Conservation (phyloP, 2,888 invertebrate species). For the Operophtera brumata region DNA sequence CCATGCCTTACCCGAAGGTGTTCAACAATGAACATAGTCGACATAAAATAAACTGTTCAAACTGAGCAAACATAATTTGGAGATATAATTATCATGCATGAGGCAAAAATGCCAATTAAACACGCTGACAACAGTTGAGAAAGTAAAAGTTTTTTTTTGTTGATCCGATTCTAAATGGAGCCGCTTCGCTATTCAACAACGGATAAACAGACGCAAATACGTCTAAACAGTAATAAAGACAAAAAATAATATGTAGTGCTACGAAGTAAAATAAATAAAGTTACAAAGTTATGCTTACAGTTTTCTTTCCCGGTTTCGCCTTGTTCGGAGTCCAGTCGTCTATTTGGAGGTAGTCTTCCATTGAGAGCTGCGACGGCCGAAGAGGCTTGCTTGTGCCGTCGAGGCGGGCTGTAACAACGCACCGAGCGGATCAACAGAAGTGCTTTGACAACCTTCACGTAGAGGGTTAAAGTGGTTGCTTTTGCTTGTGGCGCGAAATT, state of each 20-base stretch:
- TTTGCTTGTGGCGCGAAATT: too few species aligned
- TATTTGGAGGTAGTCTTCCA: constrained; percentile 95
- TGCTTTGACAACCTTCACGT: not conserved
- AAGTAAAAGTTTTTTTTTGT: not conserved
- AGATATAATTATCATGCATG: not conserved
- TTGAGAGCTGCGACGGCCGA: constrained; percentile 85
- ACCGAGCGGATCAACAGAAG: constrained; percentile 23
- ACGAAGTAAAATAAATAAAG: constrained; percentile 10
- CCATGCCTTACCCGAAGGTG: not conserved
- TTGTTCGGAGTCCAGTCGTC: constrained; percentile 87
- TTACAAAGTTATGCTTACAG: constrained; percentile 82
- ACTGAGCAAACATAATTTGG: not conserved
- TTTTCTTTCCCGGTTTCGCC: constrained; percentile 89
- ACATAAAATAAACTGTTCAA: not conserved
- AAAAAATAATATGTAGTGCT: constrained; percentile 1
- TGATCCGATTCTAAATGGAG: constrained; percentile 2
- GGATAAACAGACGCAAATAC: not conserved
- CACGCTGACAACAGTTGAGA: not conserved
- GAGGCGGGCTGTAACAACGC: constrained; percentile 89
- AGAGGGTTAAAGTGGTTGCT: too few species aligned
- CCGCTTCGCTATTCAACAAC: not conserved
- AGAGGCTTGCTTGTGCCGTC: constrained; percentile 92
- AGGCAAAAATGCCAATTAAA: constrained; percentile 13
- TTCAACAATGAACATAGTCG: not conserved
- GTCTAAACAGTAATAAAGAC: not conserved